Evolutionary conservation across 2,113 vertebrate genomes (phyloP).

Genomic region (Spea multiplicata): DNA sequence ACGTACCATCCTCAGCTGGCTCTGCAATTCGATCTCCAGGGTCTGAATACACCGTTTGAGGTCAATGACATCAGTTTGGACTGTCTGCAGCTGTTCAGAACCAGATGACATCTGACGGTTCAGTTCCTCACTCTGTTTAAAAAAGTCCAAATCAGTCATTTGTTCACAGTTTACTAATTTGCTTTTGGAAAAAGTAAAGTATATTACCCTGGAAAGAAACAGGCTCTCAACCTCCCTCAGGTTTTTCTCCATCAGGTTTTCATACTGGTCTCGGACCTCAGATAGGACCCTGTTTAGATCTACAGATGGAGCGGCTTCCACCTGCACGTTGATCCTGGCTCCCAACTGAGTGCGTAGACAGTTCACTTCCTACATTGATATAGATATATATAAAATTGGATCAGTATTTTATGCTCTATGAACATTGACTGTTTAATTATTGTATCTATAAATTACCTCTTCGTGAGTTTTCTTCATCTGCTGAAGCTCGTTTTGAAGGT

Average conservation of each 20-base stretch:
- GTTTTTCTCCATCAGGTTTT: slow-evolving; percentile 61
- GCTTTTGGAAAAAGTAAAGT: background rate
- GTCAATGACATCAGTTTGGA: slow-evolving; percentile 67
- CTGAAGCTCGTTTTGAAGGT: slow-evolving; percentile 55
- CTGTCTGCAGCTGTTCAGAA: slow-evolving; percentile 60
- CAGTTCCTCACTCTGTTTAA: slow-evolving; percentile 55
- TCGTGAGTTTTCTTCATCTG: slow-evolving; percentile 59
- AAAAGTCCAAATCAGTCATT: background rate
- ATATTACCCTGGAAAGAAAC: slow-evolving; percentile 57
- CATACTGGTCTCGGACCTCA: slow-evolving; percentile 72
- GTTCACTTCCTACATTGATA: slow-evolving; percentile 52
- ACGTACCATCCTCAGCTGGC: slow-evolving; percentile 75
- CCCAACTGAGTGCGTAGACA: slow-evolving; percentile 54
- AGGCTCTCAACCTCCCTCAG: slow-evolving; percentile 68
- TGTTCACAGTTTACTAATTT: background rate
- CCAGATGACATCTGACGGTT: slow-evolving; percentile 62
- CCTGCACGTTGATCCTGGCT: slow-evolving; percentile 75
- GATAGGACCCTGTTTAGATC: slow-evolving; percentile 61
- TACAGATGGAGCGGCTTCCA: slow-evolving; percentile 67
- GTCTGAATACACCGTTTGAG: slow-evolving; percentile 71
- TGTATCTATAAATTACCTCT: slow-evolving; percentile 52
- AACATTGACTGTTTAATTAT: background rate
- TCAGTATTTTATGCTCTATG: background rate
- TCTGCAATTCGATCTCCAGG: slow-evolving; percentile 80
- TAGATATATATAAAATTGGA: background rate